These are phyloP conservation scores for Chaetoderma sp. DNA, from an alignment of 2,888 invertebrate genomes.

Conservation along the genomic window DNA sequence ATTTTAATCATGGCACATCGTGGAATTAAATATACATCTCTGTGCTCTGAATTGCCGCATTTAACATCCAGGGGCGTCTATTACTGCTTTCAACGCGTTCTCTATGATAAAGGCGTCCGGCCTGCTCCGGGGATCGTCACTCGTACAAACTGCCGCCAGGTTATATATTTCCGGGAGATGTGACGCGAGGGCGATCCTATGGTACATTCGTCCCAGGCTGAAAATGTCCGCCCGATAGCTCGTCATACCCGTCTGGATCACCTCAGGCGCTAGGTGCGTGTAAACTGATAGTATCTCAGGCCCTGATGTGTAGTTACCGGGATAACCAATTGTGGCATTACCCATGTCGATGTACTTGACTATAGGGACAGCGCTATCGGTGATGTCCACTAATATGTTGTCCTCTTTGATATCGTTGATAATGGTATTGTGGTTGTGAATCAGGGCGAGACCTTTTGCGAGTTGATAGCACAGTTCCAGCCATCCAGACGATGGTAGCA, in stretches of 20 bases:
- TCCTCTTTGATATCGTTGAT: slow-evolving; percentile 5
- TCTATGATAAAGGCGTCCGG: too few relatives aligned
- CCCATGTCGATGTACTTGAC: slow-evolving; percentile 3
- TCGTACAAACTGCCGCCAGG: too few relatives aligned
- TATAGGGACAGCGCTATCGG: background rate
- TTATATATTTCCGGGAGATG: too few relatives aligned
- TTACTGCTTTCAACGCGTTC: too few relatives aligned
- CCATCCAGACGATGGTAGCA: too few relatives aligned
- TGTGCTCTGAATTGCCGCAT: too few relatives aligned
- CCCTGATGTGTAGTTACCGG: background rate
- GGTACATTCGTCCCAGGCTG: background rate
- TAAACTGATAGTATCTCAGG: background rate
- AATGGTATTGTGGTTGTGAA: background rate
- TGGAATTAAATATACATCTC: too few relatives aligned
- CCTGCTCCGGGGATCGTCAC: too few relatives aligned
- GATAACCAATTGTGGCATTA: background rate
- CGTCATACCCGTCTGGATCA: too few relatives aligned
- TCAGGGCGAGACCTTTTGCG: background rate
- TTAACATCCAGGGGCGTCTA: too few relatives aligned
- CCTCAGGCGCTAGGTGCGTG: slow-evolving; percentile 2
- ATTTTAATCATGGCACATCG: too few relatives aligned
- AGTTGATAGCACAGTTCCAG: background rate
- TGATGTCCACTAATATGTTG: slow-evolving; percentile 1
- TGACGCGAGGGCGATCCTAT: too few relatives aligned
- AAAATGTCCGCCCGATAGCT: background rate